phyloP scores from a whole-genome alignment of 2,113 vertebrate genomes.

The Ctenomys sociabilis region DNA sequence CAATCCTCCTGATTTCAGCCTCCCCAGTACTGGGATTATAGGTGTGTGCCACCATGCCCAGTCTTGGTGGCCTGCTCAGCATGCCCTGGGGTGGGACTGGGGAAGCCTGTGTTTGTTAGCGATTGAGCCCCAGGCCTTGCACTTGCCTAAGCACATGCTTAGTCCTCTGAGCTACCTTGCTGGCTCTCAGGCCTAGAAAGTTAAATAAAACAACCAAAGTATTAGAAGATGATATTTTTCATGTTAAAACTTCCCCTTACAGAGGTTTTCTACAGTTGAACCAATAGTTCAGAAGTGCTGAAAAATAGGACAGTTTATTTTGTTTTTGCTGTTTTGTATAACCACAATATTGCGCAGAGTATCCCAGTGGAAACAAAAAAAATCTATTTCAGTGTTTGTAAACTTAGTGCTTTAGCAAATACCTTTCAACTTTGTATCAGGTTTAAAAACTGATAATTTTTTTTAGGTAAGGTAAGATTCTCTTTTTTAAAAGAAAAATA shows the following conservation, averaged over 20 bases:
- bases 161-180: no score
- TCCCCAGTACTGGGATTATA: no score
- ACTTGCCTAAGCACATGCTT: no score
- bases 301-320: neutral
- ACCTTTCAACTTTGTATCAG: slow-evolving; percentile 23
- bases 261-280: neutral
- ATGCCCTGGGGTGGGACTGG: no score
- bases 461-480: neutral
- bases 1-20: no score
- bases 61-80: no score
- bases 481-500: neutral
- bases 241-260: neutral
- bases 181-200: neutral
- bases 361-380: neutral
- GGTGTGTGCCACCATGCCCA: no score
- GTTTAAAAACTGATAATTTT: neutral
- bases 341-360: neutral
- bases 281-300: neutral
- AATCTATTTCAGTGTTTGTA: neutral
- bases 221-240: neutral
- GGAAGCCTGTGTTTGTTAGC: no score
- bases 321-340: neutral
- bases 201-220: slow-evolving; percentile 22
- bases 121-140: no score
- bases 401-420: slow-evolving; percentile 38